phyloP scores from a whole-genome alignment of 2,797 vertebrate genomes.

The Eleutherodactylus coqui region DNA sequence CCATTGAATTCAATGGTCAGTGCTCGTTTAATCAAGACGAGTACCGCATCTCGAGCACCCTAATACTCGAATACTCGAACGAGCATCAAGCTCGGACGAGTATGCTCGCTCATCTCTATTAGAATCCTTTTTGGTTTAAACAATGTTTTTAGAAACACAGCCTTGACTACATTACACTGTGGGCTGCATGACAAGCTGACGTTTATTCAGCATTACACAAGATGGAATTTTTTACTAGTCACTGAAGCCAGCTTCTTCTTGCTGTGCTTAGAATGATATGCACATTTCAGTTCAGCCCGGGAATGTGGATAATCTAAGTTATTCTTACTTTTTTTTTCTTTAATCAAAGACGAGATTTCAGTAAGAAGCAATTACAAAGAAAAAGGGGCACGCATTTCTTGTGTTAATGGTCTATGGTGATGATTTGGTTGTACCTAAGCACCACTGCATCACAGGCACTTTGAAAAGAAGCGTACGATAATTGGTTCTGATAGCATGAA shows the following conservation, averaged over 20 bases:
- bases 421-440: conserved; percentile 60
- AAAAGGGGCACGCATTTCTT: conserved; percentile 63
- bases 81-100: too few relatives aligned
- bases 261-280: conserved; percentile 73
- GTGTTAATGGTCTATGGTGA: conserved; percentile 58
- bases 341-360: conserved; percentile 74
- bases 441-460: conserved; percentile 64
- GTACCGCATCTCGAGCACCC: too few relatives aligned
- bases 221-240: conserved; percentile 66
- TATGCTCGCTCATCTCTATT: too few relatives aligned
- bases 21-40: too few relatives aligned
- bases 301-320: conserved; percentile 61
- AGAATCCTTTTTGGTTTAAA: conserved; percentile 13
- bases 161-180: conserved; percentile 58
- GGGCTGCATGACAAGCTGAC: conserved; percentile 70
- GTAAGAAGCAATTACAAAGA: conserved; percentile 52
- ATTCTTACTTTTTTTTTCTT: conserved; percentile 33
- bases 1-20: too few relatives aligned
- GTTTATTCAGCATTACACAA: conserved; percentile 72
- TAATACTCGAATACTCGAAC: too few relatives aligned
- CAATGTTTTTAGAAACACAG: conserved; percentile 52
- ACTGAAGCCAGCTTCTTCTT: conserved; percentile 66
- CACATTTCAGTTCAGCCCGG: conserved; percentile 73
- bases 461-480: conserved; percentile 69
- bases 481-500: conserved; percentile 75